These are phyloP conservation scores for Cromileptes altivelis DNA, from an alignment of 2,113 vertebrate species.

Conservation along the genomic window DNA sequence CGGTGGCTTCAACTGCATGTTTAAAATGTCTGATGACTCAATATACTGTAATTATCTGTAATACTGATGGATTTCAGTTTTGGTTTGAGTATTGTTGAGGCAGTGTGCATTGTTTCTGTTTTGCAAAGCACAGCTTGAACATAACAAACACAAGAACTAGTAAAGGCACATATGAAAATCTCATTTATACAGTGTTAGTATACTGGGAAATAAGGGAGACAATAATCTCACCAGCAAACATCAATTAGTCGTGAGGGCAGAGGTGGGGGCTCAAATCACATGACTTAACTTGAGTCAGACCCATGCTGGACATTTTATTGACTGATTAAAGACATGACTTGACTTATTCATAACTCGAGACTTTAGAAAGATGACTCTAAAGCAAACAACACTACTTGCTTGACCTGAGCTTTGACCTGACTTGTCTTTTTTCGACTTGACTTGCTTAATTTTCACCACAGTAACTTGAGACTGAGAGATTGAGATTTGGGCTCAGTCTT, in stretches of 20 bases:
- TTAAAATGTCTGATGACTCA: constrained; percentile 11
- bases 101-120: not conserved
- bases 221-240: not conserved
- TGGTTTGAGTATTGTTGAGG: not conserved
- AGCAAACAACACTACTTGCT: too few species aligned
- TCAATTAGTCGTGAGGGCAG: not conserved
- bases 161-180: not conserved
- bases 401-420: too few species aligned
- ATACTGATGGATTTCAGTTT: not conserved
- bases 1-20: not conserved
- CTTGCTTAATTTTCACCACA: too few species aligned
- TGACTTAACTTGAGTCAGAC: too few species aligned
- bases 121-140: not conserved
- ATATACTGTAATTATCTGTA: not conserved
- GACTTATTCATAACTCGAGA: too few species aligned
- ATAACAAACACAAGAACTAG: not conserved
- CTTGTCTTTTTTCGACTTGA: too few species aligned
- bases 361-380: too few species aligned
- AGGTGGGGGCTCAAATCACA: not conserved
- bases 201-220: not conserved
- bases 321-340: too few species aligned
- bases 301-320: too few species aligned
- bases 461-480: too few species aligned
- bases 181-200: not conserved
- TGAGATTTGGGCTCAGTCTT: too few species aligned